Conservation (phyloP, 2,888 invertebrate species). For the Andrena dorsata region DNA sequence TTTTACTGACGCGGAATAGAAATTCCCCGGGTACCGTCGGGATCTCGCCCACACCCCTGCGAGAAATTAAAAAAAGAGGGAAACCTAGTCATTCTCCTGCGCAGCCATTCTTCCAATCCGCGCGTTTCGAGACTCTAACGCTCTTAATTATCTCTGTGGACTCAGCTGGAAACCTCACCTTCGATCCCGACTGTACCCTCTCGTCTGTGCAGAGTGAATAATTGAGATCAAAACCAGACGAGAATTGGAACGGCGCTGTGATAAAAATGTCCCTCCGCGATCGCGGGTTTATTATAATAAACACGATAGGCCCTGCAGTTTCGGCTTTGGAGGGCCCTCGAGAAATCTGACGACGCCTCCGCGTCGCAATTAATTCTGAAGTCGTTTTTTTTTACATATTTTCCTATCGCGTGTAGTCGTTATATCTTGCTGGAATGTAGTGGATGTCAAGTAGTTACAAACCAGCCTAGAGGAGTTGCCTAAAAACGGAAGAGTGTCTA, state of each 20-base stretch:
- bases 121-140: conserved; percentile 43
- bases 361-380: background rate
- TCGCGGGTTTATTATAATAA: conserved; percentile 6
- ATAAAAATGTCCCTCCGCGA: conserved; percentile 25
- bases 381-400: background rate
- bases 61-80: conserved; percentile 45
- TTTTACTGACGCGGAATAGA: conserved; percentile 70
- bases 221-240: conserved; percentile 13
- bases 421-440: too few relatives aligned
- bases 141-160: conserved; percentile 68
- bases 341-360: background rate
- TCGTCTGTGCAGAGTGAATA: conserved; percentile 15
- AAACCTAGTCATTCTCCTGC: conserved; percentile 51
- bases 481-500: too few relatives aligned
- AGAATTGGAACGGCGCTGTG: conserved; percentile 17
- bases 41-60: conserved; percentile 45
- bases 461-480: too few relatives aligned
- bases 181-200: conserved; percentile 41
- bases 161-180: conserved; percentile 54
- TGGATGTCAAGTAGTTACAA: too few relatives aligned
- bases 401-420: background rate
- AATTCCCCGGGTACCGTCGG: conserved; percentile 55
- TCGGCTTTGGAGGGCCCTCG: conserved; percentile 2
- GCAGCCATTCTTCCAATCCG: conserved; percentile 51
- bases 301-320: background rate